These are phyloP conservation scores for Henricia sp. DNA, from an alignment of 53 echinoderm and acorn worm genomes.

Conservation along the genomic window DNA sequence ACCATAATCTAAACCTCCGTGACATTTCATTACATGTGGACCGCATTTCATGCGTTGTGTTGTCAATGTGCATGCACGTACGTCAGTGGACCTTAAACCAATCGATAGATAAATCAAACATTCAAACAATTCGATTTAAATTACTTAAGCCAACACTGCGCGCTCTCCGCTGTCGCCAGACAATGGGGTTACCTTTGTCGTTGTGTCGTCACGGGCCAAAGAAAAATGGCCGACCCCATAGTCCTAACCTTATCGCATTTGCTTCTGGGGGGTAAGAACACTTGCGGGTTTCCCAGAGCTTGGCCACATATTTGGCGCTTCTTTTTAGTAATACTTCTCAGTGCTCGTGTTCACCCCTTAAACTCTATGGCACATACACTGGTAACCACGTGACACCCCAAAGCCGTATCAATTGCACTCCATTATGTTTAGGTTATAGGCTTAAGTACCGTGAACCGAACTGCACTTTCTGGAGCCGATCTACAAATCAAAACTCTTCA, in stretches of 20 bases:
- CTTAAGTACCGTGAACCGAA: conserved; percentile 27
- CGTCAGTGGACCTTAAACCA: conserved; percentile 7
- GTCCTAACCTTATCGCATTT: not conserved
- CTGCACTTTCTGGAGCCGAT: conserved; percentile 1
- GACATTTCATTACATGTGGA: too few species aligned
- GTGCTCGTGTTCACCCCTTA: too few species aligned
- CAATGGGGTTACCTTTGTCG: not conserved
- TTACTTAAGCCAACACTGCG: not conserved
- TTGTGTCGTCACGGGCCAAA: not conserved
- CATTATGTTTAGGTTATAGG: not conserved
- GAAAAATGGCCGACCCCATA: conserved; percentile 1
- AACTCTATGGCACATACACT: too few species aligned
- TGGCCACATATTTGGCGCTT: not conserved
- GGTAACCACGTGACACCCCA: not conserved
- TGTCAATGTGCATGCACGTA: too few species aligned
- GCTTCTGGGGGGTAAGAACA: not conserved
- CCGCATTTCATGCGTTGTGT: too few species aligned
- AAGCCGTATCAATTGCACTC: conserved; percentile 21
- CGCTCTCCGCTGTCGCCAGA: too few species aligned
- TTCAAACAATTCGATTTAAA: not conserved
- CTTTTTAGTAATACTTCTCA: not conserved
- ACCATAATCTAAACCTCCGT: too few species aligned
- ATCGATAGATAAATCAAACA: conserved; percentile 11
- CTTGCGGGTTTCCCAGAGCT: not conserved
- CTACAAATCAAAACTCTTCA: not conserved